Evolutionary conservation across 2,797 vertebrate genomes (phyloP).

Genomic region (Yasuhikotakia modesta): DNA sequence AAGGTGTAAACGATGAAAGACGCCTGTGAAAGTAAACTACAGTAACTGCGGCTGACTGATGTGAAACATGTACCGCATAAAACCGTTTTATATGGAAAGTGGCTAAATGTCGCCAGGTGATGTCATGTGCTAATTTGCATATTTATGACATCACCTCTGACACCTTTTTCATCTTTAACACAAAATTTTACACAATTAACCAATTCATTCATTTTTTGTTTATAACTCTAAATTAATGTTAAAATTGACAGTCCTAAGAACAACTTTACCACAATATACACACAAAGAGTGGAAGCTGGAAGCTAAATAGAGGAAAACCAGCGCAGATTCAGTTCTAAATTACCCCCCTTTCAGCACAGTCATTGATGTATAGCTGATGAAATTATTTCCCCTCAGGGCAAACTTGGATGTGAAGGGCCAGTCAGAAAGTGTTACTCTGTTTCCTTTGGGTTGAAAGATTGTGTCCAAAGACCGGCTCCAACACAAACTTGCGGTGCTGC

Average conservation of each 20-base stretch:
- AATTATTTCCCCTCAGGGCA: not conserved
- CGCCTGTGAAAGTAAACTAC: constrained; percentile 21
- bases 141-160: too few species aligned
- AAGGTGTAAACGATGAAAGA: constrained; percentile 37
- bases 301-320: not conserved
- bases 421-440: constrained; percentile 16
- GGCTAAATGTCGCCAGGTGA: too few species aligned
- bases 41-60: constrained; percentile 5
- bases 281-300: not conserved
- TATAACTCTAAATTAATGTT: too few species aligned
- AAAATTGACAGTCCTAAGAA: too few species aligned
- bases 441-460: constrained; percentile 58
- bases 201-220: too few species aligned
- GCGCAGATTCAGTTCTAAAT: not conserved
- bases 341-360: not conserved
- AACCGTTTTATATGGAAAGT: not conserved
- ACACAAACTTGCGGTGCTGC: constrained; percentile 61
- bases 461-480: constrained; percentile 58
- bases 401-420: constrained; percentile 14
- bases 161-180: too few species aligned
- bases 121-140: too few species aligned
- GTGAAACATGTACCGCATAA: constrained; percentile 42
- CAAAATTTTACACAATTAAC: too few species aligned
- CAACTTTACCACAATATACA: not conserved
- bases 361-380: constrained; percentile 12